Evolutionary conservation across 2,797 vertebrate genomes (phyloP).

Genomic region (Pseudomugil gertrudae): DNA sequence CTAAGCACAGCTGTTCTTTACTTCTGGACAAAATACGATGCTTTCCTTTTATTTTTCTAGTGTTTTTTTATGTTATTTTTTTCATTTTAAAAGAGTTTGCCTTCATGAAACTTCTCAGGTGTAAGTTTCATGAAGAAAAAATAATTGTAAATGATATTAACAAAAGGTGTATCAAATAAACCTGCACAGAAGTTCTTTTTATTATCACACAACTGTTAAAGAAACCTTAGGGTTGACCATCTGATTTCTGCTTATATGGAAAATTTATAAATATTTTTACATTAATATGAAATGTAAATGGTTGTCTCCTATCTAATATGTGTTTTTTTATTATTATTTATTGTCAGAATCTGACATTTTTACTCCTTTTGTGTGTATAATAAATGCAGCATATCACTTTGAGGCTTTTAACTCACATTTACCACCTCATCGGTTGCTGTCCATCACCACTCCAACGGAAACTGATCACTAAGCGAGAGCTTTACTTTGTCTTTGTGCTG

Average conservation of each 20-base stretch:
- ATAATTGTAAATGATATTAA: neutral
- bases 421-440: constrained; percentile 77
- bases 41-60: constrained; percentile 16
- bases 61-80: neutral
- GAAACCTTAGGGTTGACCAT: neutral
- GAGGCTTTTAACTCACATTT: constrained; percentile 75
- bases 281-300: constrained; percentile 7
- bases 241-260: constrained; percentile 37
- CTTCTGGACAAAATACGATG: constrained; percentile 17
- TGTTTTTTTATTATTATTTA: constrained; percentile 42
- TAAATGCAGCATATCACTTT: constrained; percentile 73
- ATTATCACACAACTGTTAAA: neutral
- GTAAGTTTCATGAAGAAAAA: neutral
- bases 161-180: neutral
- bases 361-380: constrained; percentile 65
- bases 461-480: constrained; percentile 67
- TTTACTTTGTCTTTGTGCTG: constrained; percentile 80
- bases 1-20: constrained; percentile 67
- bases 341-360: constrained; percentile 37
- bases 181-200: constrained; percentile 3
- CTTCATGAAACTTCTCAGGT: neutral
- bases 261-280: constrained; percentile 11
- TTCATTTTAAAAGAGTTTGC: neutral
- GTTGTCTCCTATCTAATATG: constrained; percentile 46
- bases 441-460: constrained; percentile 71